A percentile compares a stretch with the other conserved stretches of the same genome.
phyloP scores from a whole-genome alignment of 2,113 vertebrate species.

The Oreotrochilus melanogaster region DNA sequence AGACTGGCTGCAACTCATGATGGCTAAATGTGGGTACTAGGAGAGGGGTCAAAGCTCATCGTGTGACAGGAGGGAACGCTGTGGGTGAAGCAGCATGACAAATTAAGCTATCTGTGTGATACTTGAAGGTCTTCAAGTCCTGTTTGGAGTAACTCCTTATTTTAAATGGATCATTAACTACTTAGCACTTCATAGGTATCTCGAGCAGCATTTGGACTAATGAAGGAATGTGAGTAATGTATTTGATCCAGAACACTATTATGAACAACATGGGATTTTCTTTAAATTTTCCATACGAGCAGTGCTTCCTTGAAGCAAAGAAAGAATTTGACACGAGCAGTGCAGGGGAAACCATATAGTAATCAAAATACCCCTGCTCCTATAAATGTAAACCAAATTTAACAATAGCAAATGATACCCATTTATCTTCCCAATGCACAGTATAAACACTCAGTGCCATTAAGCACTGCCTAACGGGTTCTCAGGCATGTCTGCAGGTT shows the following conservation, averaged over 20 bases:
- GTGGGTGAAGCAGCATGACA: neutral
- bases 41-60: neutral
- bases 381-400: constrained; percentile 39
- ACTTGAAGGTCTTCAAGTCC: constrained; percentile 42
- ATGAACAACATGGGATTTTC: neutral
- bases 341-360: neutral
- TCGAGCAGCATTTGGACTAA: neutral
- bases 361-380: neutral
- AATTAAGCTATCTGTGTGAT: constrained; percentile 30
- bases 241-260: neutral
- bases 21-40: neutral
- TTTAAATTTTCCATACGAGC: neutral
- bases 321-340: neutral
- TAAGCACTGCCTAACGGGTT: neutral
- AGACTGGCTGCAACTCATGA: neutral
- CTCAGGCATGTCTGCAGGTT: neutral
- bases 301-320: neutral
- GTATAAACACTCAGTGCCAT: neutral
- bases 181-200: constrained; percentile 46
- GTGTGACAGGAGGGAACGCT: neutral
- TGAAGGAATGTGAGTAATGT: neutral
- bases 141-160: constrained; percentile 23
- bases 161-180: constrained; percentile 47
- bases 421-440: constrained; percentile 3
- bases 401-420: constrained; percentile 28